Conservation (phyloP, 2,113 vertebrate genomes). For the Ammodramus savannarum region DNA sequence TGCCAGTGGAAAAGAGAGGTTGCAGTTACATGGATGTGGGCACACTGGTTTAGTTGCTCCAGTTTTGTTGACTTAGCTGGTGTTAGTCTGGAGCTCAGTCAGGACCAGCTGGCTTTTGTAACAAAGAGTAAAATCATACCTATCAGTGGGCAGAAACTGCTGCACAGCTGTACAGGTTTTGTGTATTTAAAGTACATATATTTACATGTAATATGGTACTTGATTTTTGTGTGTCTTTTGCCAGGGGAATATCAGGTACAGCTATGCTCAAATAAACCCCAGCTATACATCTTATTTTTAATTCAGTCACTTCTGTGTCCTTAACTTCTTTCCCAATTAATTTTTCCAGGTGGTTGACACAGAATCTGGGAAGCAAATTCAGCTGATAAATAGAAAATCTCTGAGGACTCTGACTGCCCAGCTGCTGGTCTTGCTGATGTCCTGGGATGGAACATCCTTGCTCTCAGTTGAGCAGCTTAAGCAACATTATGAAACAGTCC, state of each 20-base stretch:
- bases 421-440: constrained; percentile 91
- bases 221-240: not conserved
- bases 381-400: constrained; percentile 94
- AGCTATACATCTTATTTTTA: not conserved
- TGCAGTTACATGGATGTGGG: accelerated
- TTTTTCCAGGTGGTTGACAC: constrained; percentile 81
- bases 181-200: not conserved
- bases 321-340: not conserved
- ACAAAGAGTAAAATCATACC: not conserved
- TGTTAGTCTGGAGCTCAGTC: not conserved
- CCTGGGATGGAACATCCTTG: constrained; percentile 77
- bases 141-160: not conserved
- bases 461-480: constrained; percentile 83
- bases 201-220: not conserved
- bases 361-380: constrained; percentile 84
- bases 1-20: not conserved
- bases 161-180: not conserved
- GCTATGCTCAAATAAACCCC: not conserved
- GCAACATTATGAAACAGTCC: constrained; percentile 74
- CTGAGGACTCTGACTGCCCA: constrained; percentile 89
- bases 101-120: not conserved
- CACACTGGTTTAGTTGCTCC: not conserved
- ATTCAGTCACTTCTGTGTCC: not conserved
- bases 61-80: not conserved
- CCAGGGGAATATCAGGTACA: not conserved